Percentiles rank a stretch among this genome's conserved stretches.
phyloP scores from a whole-genome alignment of 2,113 vertebrate genomes.

The Vombatus ursinus region DNA sequence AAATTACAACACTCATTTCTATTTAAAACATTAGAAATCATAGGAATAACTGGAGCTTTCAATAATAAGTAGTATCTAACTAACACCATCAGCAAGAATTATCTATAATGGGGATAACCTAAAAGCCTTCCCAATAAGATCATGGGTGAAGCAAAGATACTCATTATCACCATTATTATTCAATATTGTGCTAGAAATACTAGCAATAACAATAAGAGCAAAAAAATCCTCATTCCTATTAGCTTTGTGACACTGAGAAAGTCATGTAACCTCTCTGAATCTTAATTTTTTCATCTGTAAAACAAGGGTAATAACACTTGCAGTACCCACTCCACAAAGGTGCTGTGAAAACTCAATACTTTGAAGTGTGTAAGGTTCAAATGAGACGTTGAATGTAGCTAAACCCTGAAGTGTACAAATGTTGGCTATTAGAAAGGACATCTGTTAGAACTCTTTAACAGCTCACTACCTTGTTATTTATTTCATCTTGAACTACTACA shows the following conservation, averaged over 20 bases:
- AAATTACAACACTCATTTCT: no score
- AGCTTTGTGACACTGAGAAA: not conserved
- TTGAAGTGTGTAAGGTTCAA: not conserved
- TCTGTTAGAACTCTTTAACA: not conserved
- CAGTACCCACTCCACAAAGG: not conserved
- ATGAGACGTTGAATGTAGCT: not conserved
- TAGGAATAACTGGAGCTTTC: no score
- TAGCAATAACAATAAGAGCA: no score
- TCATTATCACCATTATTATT: no score
- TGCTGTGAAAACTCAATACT: no score
- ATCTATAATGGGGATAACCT: no score
- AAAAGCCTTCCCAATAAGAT: no score
- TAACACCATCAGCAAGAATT: no score
- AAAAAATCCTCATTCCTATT: not conserved
- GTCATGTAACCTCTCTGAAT: not conserved
- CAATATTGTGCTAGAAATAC: no score
- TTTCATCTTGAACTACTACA: not conserved
- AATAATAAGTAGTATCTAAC: no score
- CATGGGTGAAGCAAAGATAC: no score
- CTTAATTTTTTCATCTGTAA: not conserved
- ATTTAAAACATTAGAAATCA: no score
- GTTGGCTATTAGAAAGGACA: not conserved
- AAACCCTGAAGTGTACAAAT: not conserved
- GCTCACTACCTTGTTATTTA: not conserved
- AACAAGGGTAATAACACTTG: not conserved